Conservation (phyloP, 2,113 vertebrate genomes). For the Mixornis gularis region DNA sequence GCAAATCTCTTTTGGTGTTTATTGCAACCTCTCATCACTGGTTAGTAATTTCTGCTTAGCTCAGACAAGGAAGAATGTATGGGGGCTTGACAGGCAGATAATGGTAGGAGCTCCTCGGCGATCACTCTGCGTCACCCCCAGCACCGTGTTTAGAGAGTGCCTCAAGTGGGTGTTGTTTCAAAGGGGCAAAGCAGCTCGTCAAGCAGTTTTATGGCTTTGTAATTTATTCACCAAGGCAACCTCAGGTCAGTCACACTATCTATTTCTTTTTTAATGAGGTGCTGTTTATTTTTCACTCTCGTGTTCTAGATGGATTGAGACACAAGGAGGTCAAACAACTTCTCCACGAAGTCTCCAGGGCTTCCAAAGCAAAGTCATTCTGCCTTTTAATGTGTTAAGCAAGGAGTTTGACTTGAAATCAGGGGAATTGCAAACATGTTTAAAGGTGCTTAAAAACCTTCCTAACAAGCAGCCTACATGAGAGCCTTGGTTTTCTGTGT, state of each 20-base stretch:
- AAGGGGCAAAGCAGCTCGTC: conserved; percentile 15
- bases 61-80: background rate
- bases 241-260: conserved; percentile 44
- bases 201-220: conserved; percentile 31
- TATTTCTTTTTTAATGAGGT: conserved; percentile 47
- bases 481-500: background rate
- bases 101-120: background rate
- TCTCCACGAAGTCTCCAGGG: background rate
- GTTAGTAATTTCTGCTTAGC: conserved; percentile 6
- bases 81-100: background rate
- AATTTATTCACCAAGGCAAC: conserved; percentile 60
- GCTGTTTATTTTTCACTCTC: conserved; percentile 45
- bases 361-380: background rate
- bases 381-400: background rate
- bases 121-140: background rate
- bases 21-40: background rate
- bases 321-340: conserved; percentile 20
- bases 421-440: background rate
- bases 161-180: conserved; percentile 10
- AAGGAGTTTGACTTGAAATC: background rate
- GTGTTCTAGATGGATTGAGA: conserved; percentile 46
- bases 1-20: background rate
- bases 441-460: conserved; percentile 8
- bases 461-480: background rate
- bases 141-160: background rate